A percentile compares a stretch with the other conserved stretches of the same genome.
Evolutionary conservation across 2,113 vertebrate species (phyloP).

Genomic region (Brachypodius melanocephalos): DNA sequence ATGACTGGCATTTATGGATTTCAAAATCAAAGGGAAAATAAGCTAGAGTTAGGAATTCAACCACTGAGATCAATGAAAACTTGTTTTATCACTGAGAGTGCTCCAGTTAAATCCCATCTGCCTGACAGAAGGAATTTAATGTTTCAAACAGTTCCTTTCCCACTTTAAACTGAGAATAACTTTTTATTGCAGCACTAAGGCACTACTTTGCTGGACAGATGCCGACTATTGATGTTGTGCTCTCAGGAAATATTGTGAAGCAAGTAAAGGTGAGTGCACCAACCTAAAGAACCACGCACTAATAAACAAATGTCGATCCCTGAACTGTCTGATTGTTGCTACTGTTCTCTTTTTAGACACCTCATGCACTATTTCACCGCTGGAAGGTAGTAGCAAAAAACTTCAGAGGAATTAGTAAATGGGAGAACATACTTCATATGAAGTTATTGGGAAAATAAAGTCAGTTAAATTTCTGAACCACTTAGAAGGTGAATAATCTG

Average conservation of each 20-base stretch:
- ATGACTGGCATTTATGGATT: slow-evolving; percentile 71
- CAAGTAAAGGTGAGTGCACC: not conserved
- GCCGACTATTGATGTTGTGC: not conserved
- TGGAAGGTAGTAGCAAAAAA: not conserved
- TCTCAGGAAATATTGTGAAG: not conserved
- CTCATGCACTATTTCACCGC: not conserved
- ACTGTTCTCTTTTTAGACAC: not conserved
- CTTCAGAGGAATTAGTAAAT: not conserved
- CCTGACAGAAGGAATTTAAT: slow-evolving; percentile 52
- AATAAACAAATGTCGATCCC: not conserved
- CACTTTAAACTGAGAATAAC: not conserved
- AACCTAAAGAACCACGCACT: not conserved
- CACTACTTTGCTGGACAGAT: not conserved
- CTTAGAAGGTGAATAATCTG: not conserved
- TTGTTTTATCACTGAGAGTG: slow-evolving; percentile 38
- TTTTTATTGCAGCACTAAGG: slow-evolving; percentile 26
- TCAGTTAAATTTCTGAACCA: not conserved
- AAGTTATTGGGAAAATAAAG: not conserved
- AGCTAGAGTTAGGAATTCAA: slow-evolving; percentile 68
- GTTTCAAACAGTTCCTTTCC: slow-evolving; percentile 15
- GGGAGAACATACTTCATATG: not conserved
- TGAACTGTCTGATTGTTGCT: not conserved
- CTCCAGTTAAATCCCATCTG: slow-evolving; percentile 55
- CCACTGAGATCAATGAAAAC: slow-evolving; percentile 62
- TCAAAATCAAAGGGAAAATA: slow-evolving; percentile 74